Conservation (phyloP, 2,888 invertebrate species). For the Cosmia pyralina region DNA sequence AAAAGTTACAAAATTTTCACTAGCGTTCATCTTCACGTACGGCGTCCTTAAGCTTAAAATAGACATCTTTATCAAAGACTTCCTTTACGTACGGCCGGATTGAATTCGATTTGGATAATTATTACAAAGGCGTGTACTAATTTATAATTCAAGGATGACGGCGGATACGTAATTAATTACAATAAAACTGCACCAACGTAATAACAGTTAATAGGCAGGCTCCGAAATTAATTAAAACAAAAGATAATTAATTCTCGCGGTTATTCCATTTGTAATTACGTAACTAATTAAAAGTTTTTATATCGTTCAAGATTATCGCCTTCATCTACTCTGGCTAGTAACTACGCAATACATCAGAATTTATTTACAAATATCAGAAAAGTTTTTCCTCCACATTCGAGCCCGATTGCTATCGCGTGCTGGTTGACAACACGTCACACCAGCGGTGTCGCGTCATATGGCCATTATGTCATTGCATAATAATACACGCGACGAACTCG, state of each 20-base stretch:
- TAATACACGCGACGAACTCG: slow-evolving; percentile 69
- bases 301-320: slow-evolving; percentile 26
- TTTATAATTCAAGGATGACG: slow-evolving; percentile 73
- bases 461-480: slow-evolving; percentile 72
- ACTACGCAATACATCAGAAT: neutral
- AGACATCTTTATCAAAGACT: slow-evolving; percentile 84
- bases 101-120: slow-evolving; percentile 78
- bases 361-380: slow-evolving; percentile 19
- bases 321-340: slow-evolving; percentile 4
- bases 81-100: slow-evolving; percentile 75
- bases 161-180: slow-evolving; percentile 67
- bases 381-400: slow-evolving; percentile 38
- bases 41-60: slow-evolving; percentile 75
- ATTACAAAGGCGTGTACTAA: slow-evolving; percentile 71
- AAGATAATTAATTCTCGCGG: slow-evolving; percentile 61
- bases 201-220: slow-evolving; percentile 57
- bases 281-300: slow-evolving; percentile 58
- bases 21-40: slow-evolving; percentile 66
- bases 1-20: slow-evolving; percentile 66
- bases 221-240: slow-evolving; percentile 64
- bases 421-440: slow-evolving; percentile 64
- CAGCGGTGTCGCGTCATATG: slow-evolving; percentile 60
- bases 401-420: slow-evolving; percentile 51
- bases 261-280: slow-evolving; percentile 56
- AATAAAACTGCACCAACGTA: slow-evolving; percentile 63